Percentiles rank a stretch among this genome's conserved stretches.
Evolutionary conservation across 2,113 vertebrate genomes (phyloP).

Genomic region (Andinoacara biseriatus): DNA sequence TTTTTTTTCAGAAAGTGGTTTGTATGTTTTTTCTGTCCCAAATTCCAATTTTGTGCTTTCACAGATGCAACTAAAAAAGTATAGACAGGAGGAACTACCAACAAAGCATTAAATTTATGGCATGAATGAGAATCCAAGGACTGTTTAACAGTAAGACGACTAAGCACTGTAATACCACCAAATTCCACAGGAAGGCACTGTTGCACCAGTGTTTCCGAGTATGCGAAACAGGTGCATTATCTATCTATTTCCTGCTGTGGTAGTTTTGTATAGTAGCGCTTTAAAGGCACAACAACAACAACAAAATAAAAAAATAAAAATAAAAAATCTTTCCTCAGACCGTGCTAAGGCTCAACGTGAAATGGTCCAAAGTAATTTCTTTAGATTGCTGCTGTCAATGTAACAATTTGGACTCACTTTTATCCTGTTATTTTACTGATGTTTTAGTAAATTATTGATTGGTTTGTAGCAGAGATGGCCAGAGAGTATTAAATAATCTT

Average conservation of each 20-base stretch:
- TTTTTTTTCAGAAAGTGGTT: neutral
- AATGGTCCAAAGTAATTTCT: neutral
- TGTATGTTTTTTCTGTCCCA: neutral
- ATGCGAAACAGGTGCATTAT: neutral
- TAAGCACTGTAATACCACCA: neutral
- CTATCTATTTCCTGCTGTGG: neutral
- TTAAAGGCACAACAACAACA: neutral
- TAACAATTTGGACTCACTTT: neutral
- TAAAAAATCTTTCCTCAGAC: neutral
- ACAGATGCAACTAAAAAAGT: neutral
- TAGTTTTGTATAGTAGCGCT: neutral
- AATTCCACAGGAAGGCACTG: slow-evolving; percentile 26
- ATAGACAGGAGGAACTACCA: neutral
- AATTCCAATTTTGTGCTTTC: neutral
- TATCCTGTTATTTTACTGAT: neutral
- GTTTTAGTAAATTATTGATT: slow-evolving; percentile 11
- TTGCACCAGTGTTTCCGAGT: neutral
- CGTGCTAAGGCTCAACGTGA: neutral
- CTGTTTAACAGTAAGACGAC: neutral
- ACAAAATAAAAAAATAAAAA: neutral
- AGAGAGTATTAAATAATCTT: neutral
- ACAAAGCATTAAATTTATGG: neutral
- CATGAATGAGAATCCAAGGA: neutral
- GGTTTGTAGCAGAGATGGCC: neutral
- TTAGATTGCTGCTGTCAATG: neutral